Conservation (phyloP, 2,888 invertebrate species). For the Chaitophorus viminalis region DNA sequence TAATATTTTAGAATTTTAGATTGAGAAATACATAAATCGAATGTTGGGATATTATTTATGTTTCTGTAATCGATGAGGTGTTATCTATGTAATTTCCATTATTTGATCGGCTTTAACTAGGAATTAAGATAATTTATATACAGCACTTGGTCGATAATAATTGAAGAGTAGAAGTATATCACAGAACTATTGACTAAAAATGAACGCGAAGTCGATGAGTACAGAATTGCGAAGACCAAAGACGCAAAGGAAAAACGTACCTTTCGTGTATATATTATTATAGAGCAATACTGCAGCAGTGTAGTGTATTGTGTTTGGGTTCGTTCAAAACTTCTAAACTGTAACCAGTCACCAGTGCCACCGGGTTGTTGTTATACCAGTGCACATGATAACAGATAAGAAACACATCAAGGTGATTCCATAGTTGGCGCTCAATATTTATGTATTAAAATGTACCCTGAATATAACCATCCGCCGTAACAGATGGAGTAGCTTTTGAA, state of each 20-base stretch:
- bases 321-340: background rate
- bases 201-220: background rate
- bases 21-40: background rate
- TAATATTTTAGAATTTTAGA: background rate
- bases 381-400: constrained; percentile 38
- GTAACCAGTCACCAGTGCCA: constrained; percentile 13
- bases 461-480: too few species aligned
- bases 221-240: background rate
- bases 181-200: too few species aligned
- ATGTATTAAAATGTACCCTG: too few species aligned
- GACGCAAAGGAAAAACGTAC: too few species aligned
- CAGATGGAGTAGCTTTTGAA: too few species aligned
- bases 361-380: background rate
- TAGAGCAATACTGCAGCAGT: too few species aligned
- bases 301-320: constrained; percentile 2
- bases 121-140: background rate
- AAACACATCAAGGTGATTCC: background rate
- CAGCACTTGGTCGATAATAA: background rate
- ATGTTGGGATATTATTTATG: background rate
- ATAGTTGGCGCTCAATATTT: background rate
- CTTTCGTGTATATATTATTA: too few species aligned
- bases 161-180: too few species aligned
- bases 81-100: background rate
- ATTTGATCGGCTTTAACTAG: background rate
- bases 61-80: background rate